Evolutionary conservation across 1,140 invertebrate species (phyloP), one percentile per base, ranked within the genome.

Genomic region (Propsilocerus akamusi): DNA sequence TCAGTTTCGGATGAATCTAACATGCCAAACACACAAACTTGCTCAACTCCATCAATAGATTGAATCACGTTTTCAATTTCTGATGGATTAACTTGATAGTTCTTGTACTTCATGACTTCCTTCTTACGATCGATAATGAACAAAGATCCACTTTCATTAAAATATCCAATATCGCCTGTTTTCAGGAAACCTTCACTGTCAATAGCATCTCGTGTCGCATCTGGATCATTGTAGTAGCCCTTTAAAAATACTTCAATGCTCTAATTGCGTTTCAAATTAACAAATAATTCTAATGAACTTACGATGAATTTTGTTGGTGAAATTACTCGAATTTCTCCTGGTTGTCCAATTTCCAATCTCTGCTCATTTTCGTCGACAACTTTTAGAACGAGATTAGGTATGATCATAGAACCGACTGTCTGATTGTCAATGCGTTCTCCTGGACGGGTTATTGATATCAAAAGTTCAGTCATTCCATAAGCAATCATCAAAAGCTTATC

Each of bases 21-120:
- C 25, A 81, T 63, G 3, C 81, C 80, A 49, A 83, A 68, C 0
- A 83, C 80, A 3, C 76, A 78, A 10, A 70, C 77, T 59, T 83
- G 80, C 4, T 64, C 63, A 6, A 85, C 68, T 23, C 67, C 71
- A 10, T 73, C 71, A 51, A 82, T 70, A 54, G 72, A 68, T 22
- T 78, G 57, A n/a, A 85, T 67, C 20, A 85, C 26, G 12, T 25
- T 20, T 30, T 49, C 48, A 25, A 49, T 28, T 32, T 49, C 48
- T 6, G 32, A 12, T 30, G 48, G 48, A 24, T 7, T 26, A 54
- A 68, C 65, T 55, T 66, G 62, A 55, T 59, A 64, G 34, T 59
- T 59, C 24, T 64, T 64, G 47, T 77, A 80, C 62, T 83, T 83
- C 47, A 83, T 80, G 25, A 82, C 61, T 58, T 81, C 78, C 56